Evolutionary conservation across 2,113 vertebrate genomes (phyloP).

Genomic region (Zootoca vivipara): DNA sequence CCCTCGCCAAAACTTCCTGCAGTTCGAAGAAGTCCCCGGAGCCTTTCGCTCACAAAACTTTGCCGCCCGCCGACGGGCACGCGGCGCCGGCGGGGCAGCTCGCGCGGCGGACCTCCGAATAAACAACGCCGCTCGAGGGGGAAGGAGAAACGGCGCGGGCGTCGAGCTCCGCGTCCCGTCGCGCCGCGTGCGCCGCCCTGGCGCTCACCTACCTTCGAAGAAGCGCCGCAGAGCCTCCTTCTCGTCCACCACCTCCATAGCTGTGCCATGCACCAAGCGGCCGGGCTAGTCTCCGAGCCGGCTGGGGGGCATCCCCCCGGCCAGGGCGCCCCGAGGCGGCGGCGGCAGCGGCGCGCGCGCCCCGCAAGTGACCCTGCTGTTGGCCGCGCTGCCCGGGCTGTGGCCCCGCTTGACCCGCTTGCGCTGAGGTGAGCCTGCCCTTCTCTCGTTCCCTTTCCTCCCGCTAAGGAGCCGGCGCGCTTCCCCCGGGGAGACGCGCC

Average conservation of each 20-base stretch:
- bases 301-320: conserved; percentile 63
- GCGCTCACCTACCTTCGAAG: conserved; percentile 88
- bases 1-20: background rate
- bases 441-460: background rate
- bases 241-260: conserved; percentile 99
- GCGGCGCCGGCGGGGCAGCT: background rate
- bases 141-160: no score
- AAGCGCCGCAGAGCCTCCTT: conserved; percentile 97
- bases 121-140: background rate
- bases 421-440: background rate
- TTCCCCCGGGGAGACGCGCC: background rate
- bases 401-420: background rate
- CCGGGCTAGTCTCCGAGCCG: conserved; percentile 52
- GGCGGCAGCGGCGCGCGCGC: conserved; percentile 75
- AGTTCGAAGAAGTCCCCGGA: accelerated
- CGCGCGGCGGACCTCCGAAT: background rate
- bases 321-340: conserved; percentile 29
- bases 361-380: conserved; percentile 24
- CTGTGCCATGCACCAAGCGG: conserved; percentile 64
- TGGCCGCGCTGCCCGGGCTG: conserved; percentile 37
- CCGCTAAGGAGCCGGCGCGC: background rate
- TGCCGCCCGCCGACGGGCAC: background rate
- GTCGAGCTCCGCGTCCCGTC: background rate
- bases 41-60: background rate
- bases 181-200: background rate